Conservation (phyloP, 37 sponge, comb jelly and placozoan species). For the Beroe ovata region DNA sequence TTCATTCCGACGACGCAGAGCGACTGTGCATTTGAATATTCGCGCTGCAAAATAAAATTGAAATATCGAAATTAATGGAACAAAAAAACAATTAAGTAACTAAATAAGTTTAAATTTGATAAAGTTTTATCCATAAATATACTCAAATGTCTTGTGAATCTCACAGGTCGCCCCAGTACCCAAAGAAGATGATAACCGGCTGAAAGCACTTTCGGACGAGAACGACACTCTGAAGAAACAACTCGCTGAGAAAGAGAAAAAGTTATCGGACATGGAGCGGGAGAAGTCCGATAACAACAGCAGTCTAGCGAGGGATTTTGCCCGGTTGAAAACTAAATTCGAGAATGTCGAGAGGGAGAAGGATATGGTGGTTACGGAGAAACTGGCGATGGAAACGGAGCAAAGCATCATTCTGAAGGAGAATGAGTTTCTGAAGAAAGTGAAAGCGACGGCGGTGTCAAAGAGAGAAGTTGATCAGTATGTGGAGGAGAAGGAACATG, state of each 20-base stretch:
- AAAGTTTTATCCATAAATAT: too few species aligned
- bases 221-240: slow-evolving; percentile 14
- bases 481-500: slow-evolving; percentile 49
- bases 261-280: slow-evolving; percentile 7
- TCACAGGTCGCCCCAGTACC: neutral
- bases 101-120: too few species aligned
- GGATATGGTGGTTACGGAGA: slow-evolving; percentile 59
- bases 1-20: neutral
- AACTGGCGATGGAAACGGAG: slow-evolving; percentile 60
- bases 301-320: slow-evolving; percentile 8
- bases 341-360: slow-evolving; percentile 64
- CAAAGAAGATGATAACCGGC: neutral
- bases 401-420: slow-evolving; percentile 54
- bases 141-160: too few species aligned
- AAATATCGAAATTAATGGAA: too few species aligned
- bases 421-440: slow-evolving; percentile 65
- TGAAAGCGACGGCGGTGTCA: slow-evolving; percentile 31
- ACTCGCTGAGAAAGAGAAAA: neutral
- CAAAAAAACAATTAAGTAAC: too few species aligned
- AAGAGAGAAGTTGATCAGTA: slow-evolving; percentile 48
- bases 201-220: neutral
- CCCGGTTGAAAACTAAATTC: slow-evolving; percentile 4
- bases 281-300: neutral
- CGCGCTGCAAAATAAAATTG: neutral
- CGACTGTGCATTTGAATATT: neutral